Evolutionary conservation across 2,888 invertebrate species (phyloP).

Genomic region (Acrobasis suavella): DNA sequence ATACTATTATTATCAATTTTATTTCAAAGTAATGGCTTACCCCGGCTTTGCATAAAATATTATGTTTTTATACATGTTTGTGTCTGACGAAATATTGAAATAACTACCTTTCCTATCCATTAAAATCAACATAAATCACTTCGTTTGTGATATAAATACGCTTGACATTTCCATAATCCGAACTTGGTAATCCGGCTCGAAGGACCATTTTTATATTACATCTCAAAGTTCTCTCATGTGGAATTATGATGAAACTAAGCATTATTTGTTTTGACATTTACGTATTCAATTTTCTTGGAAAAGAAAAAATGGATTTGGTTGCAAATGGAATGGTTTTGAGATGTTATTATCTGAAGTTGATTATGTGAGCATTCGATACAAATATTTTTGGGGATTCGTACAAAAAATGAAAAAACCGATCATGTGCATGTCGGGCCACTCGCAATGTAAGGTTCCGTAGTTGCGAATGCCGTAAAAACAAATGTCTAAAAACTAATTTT

Average conservation of each 20-base stretch:
- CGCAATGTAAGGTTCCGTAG: no score
- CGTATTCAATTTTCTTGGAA: not conserved
- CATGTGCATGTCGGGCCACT: no score
- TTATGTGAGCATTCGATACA: not conserved
- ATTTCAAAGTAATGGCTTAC: no score
- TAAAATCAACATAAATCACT: not conserved
- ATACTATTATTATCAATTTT: no score
- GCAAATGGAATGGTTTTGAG: slow-evolving; percentile 1
- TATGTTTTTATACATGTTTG: no score
- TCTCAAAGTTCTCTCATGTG: not conserved
- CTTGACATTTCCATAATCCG: not conserved
- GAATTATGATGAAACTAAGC: slow-evolving; percentile 2
- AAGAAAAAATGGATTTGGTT: not conserved
- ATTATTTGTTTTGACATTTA: slow-evolving; percentile 6
- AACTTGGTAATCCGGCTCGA: not conserved
- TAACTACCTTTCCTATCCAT: not conserved
- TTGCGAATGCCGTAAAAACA: no score
- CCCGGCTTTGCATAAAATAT: no score
- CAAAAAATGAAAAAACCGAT: no score
- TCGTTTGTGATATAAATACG: not conserved
- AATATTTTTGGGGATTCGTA: no score
- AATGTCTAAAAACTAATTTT: no score
- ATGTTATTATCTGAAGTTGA: not conserved
- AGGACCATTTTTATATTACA: not conserved
- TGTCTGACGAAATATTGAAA: not conserved